A percentile compares a stretch with the other conserved stretches of the same genome.
Conservation (phyloP, 30 jellyfish, hydroid and myxozoan genomes). For the Aurelia aurita complex sp. Pacific region DNA sequence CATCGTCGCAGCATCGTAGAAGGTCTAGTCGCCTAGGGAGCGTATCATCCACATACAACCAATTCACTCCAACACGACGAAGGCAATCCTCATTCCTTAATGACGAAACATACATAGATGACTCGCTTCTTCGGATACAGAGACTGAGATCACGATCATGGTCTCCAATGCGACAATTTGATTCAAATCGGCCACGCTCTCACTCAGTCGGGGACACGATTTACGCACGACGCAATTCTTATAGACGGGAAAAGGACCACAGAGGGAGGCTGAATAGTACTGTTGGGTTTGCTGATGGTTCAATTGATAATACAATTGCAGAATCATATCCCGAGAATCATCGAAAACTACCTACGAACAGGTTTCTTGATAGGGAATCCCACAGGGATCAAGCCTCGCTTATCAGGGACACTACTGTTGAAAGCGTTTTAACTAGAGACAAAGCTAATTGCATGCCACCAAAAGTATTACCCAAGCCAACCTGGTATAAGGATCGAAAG, state of each 20-base stretch:
- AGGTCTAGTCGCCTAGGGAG: background rate
- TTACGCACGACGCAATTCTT: background rate
- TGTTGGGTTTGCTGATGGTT: too few relatives aligned
- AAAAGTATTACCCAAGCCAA: slow-evolving; percentile 20
- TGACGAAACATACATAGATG: background rate
- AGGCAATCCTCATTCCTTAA: background rate
- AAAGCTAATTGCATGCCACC: slow-evolving; percentile 10
- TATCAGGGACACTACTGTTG: too few relatives aligned
- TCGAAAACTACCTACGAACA: too few relatives aligned
- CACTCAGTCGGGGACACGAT: slow-evolving; percentile 4
- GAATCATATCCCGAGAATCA: too few relatives aligned
- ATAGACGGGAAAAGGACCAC: background rate
- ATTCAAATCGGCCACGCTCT: background rate
- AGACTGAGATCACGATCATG: slow-evolving; percentile 15
- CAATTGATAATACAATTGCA: too few relatives aligned
- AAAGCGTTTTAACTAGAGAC: background rate
- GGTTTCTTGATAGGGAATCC: too few relatives aligned
- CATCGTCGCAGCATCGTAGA: background rate
- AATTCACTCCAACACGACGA: background rate
- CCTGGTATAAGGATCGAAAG: background rate
- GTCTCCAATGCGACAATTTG: slow-evolving; percentile 22
- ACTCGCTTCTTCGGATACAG: background rate
- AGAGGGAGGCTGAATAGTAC: too few relatives aligned
- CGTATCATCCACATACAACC: background rate
- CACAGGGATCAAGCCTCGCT: too few relatives aligned